Evolutionary conservation across 2,113 vertebrate genomes (phyloP).

Genomic region (Alouatta palliata): DNA sequence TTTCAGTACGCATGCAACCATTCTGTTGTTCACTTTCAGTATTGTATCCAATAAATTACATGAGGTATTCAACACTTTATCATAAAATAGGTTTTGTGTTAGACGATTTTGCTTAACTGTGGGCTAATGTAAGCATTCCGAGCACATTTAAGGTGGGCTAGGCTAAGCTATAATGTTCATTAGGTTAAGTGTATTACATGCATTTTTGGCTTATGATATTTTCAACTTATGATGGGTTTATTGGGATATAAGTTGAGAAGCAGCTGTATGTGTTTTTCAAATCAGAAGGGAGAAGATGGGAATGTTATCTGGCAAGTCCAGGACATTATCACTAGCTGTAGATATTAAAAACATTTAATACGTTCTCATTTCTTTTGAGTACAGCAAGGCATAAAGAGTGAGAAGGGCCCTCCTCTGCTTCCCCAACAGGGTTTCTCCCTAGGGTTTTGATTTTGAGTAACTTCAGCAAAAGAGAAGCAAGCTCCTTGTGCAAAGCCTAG

Average conservation of each 20-base stretch:
- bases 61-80: neutral
- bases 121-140: neutral
- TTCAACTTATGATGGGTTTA: neutral
- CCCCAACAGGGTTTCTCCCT: neutral
- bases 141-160: neutral
- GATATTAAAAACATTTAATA: slow-evolving; percentile 2
- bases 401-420: neutral
- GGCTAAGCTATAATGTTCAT: neutral
- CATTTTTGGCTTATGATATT: neutral
- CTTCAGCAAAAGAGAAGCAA: neutral
- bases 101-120: neutral
- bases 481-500: neutral
- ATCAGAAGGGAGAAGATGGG: neutral
- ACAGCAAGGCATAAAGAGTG: neutral
- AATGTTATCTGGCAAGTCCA: slow-evolving; percentile 21
- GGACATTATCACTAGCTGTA: slow-evolving; percentile 11
- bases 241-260: neutral
- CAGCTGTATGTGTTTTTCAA: neutral
- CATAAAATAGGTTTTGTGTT: neutral
- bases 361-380: neutral
- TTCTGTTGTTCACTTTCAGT: neutral
- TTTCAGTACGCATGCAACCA: neutral
- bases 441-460: neutral
- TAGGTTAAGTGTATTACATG: neutral
- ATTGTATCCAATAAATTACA: neutral